Evolutionary conservation across 2,113 vertebrate genomes (phyloP), one percentile per base, ranked within the genome.

Genomic region (Polypterus senegalus): DNA sequence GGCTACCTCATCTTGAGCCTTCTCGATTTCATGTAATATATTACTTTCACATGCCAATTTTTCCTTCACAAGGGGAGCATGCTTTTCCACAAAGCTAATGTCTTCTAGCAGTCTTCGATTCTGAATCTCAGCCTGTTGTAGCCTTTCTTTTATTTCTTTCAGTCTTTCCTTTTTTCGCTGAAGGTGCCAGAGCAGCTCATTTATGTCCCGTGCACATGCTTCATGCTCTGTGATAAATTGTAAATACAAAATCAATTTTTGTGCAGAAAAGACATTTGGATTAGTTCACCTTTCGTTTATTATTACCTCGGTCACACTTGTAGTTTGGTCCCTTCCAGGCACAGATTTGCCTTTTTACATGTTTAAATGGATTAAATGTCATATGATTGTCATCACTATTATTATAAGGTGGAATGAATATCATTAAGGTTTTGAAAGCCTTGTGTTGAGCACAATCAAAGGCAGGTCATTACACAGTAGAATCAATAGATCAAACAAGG

Each of bases 41-140:
- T 64, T 58, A 8, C 7, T 52, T 65, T 91, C 89, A 4, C 77
- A 59, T 8, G 71, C 70, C 57, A 79, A 61, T 64, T 91, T 91
- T 73, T 83, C 80, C 63, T 79, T 79, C 69, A 92, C 70, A 9
- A 89, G 79, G 66, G 82, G 79, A 43, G 71, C 64, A 64, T 88
- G 81, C 70, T 84, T 79, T 70, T 66, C 78, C 80, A 85, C 71
- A n/a, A 79, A 89, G 71, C 73, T 64, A 60, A 76, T 69, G 65
- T 91, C 81, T 59, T 81, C 70, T 2, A 68, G 59, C 63, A 90
- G 59, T 60, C 57, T 74, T 55, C 49, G 62, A 71, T 82, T 91
- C 46, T 66, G 61, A 56, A 64, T 11, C 68, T 88, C 75, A 3
- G 63, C 63, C 46, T 70, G 64, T 46, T 54, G 44, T 58, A 81